phyloP scores from a whole-genome alignment of 2,113 vertebrate genomes.

The Proteles cristata region DNA sequence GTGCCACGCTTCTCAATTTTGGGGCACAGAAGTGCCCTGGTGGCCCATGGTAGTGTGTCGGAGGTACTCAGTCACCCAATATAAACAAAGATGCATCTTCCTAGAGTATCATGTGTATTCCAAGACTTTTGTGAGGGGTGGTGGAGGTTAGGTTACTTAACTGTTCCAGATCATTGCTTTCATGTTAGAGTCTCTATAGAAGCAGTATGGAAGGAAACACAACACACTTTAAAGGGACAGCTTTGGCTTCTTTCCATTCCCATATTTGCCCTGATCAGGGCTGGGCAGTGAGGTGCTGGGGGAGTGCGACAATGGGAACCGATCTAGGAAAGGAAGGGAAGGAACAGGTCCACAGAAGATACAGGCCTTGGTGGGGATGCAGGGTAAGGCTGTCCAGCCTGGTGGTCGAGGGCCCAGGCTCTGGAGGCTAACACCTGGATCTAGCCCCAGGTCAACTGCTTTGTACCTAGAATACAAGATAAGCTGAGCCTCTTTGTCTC shows the following conservation, averaged over 20 bases:
- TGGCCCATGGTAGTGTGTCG: background rate
- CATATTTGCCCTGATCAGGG: background rate
- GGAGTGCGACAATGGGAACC: background rate
- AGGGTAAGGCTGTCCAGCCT: background rate
- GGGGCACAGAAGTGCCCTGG: background rate
- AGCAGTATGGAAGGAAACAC: background rate
- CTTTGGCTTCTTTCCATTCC: background rate
- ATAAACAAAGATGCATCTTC: background rate
- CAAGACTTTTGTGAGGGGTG: background rate
- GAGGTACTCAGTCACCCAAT: background rate
- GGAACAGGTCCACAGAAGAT: background rate
- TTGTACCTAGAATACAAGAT: background rate
- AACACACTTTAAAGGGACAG: background rate
- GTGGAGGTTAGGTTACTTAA: background rate
- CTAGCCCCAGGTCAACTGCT: background rate
- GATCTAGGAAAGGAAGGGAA: background rate
- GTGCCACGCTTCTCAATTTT: background rate
- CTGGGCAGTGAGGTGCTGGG: background rate
- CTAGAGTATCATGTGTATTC: background rate
- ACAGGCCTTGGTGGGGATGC: too few relatives aligned
- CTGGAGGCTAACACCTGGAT: background rate
- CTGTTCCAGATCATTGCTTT: background rate
- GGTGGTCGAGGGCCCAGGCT: background rate
- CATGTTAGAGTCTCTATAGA: background rate
- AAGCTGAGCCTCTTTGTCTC: background rate